phyloP scores from a whole-genome alignment of 2,888 invertebrate species.

The Agrotis ipsilon region DNA sequence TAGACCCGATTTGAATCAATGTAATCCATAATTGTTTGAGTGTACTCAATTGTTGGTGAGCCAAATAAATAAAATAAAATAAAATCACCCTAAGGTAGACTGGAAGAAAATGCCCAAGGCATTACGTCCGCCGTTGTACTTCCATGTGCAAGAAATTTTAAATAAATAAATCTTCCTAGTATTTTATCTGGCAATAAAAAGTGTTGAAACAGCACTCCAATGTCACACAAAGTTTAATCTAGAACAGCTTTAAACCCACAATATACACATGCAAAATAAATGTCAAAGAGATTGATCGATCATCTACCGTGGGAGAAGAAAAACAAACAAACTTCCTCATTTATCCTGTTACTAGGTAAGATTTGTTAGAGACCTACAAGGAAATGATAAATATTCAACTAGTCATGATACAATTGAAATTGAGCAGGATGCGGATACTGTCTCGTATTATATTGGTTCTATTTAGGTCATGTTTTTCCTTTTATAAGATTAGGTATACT shows the following conservation, averaged over 20 bases:
- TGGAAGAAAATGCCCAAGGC: too few relatives aligned
- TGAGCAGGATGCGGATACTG: slow-evolving; percentile 25
- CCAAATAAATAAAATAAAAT: too few relatives aligned
- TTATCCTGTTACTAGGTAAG: not conserved
- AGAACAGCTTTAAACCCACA: not conserved
- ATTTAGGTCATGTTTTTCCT: not conserved
- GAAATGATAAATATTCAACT: slow-evolving; percentile 21
- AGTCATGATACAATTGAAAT: slow-evolving; percentile 8
- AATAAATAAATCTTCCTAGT: not conserved
- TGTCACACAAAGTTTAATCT: not conserved
- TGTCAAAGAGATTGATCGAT: slow-evolving; percentile 20
- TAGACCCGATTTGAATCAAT: too few relatives aligned
- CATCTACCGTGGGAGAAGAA: not conserved
- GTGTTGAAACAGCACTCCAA: not conserved
- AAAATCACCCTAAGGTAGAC: too few relatives aligned
- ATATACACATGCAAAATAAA: slow-evolving; percentile 22
- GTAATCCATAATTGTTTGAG: too few relatives aligned
- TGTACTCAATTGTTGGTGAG: too few relatives aligned
- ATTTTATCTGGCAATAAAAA: not conserved
- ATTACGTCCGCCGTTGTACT: too few relatives aligned
- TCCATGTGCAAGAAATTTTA: too few relatives aligned
- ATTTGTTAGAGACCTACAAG: slow-evolving; percentile 8
- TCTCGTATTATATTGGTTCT: slow-evolving; percentile 15
- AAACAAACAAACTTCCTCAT: slow-evolving; percentile 23
- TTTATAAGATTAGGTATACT: too few relatives aligned